These are phyloP conservation scores for Neotoma lepida DNA, from an alignment of 2,113 vertebrate genomes.

Conservation along the genomic window DNA sequence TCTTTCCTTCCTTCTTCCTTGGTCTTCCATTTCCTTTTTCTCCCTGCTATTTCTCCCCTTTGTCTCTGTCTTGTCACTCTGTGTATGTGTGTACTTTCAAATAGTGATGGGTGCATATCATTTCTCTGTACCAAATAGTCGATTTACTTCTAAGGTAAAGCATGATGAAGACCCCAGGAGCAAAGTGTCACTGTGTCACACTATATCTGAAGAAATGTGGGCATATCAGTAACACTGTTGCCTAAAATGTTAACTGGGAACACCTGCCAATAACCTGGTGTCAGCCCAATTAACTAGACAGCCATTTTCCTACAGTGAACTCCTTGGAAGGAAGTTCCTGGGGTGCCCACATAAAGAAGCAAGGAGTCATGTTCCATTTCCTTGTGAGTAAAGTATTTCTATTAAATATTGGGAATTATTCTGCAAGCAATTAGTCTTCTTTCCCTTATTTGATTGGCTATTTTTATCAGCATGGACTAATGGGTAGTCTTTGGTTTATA, in stretches of 20 bases:
- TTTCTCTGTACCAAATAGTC: background rate
- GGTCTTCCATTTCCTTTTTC: background rate
- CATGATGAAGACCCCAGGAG: background rate
- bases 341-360: background rate
- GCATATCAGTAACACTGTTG: background rate
- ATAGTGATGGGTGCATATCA: background rate
- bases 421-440: background rate
- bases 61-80: background rate
- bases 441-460: background rate
- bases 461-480: background rate
- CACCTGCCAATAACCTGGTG: too few relatives aligned
- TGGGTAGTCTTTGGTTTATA: background rate
- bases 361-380: background rate
- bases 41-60: background rate
- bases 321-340: background rate
- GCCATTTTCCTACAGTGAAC: background rate
- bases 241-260: too few relatives aligned
- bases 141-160: background rate
- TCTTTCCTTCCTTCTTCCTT: background rate
- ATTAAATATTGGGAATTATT: background rate
- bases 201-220: too few relatives aligned
- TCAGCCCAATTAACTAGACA: background rate
- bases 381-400: background rate
- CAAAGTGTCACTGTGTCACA: background rate
- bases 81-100: background rate